phyloP scores from a whole-genome alignment of 2,888 invertebrate species.

The Lasioglossum calceatum region DNA sequence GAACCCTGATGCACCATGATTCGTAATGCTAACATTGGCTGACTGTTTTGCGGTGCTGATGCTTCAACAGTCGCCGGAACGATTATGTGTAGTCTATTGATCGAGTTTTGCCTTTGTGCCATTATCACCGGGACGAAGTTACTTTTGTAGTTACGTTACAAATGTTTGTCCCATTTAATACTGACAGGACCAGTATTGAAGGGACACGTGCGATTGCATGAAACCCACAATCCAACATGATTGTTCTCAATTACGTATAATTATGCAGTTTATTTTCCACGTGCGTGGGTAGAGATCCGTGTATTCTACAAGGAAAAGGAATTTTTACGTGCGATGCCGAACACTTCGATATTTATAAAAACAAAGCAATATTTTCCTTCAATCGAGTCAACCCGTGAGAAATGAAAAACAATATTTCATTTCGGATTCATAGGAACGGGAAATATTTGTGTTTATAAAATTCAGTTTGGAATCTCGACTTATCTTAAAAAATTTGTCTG shows the following conservation, averaged over 20 bases:
- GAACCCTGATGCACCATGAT: conserved; percentile 27
- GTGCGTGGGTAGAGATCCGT: too few species aligned
- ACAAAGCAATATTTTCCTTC: not conserved
- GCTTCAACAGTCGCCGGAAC: not conserved
- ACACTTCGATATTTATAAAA: not conserved
- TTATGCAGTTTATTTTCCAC: too few species aligned
- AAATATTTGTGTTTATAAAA: not conserved
- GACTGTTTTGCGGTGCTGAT: conserved; percentile 19
- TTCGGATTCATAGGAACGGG: not conserved
- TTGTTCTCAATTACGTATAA: too few species aligned
- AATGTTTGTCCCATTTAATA: not conserved
- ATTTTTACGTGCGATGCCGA: not conserved
- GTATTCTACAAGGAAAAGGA: too few species aligned
- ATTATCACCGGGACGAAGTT: not conserved
- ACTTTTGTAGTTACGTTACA: not conserved
- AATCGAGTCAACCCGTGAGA: not conserved
- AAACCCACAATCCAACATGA: too few species aligned
- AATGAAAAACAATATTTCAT: not conserved
- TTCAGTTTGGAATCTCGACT: not conserved
- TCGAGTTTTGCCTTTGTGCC: not conserved
- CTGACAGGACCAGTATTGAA: not conserved
- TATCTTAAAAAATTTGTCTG: too few species aligned
- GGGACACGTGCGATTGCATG: not conserved
- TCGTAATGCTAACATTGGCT: conserved; percentile 32
- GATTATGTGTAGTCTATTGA: not conserved